phyloP scores from a whole-genome alignment of 2,113 vertebrate species.

The Ursus arctos region DNA sequence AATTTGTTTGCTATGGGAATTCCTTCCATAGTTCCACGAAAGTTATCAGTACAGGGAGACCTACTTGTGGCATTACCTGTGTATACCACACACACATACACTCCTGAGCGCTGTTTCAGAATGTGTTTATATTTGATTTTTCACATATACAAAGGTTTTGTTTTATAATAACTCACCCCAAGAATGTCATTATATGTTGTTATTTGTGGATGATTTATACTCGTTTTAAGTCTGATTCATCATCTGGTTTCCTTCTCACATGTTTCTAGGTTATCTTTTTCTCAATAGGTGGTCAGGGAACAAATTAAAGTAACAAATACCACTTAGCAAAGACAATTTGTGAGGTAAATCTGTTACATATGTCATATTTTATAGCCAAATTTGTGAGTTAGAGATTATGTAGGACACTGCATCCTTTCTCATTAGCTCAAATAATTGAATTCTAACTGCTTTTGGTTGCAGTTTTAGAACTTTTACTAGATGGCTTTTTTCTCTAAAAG shows the following conservation, averaged over 20 bases:
- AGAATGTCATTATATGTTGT: background rate
- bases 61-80: background rate
- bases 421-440: slow-evolving; percentile 30
- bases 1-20: slow-evolving; percentile 56
- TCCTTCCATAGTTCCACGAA: slow-evolving; percentile 61
- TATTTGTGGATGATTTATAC: slow-evolving; percentile 16
- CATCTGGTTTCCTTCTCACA: slow-evolving; percentile 46
- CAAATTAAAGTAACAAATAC: slow-evolving; percentile 51
- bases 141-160: slow-evolving; percentile 1
- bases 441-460: slow-evolving; percentile 2
- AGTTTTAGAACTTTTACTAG: slow-evolving; percentile 26
- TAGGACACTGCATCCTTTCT: slow-evolving; percentile 22
- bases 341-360: slow-evolving; percentile 39
- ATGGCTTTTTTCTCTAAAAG: slow-evolving; percentile 10
- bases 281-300: background rate
- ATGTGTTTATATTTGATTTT: slow-evolving; percentile 48
- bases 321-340: slow-evolving; percentile 26
- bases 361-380: slow-evolving; percentile 47
- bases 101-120: slow-evolving; percentile 18
- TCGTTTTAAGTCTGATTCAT: slow-evolving; percentile 28
- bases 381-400: slow-evolving; percentile 48
- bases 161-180: background rate
- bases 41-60: background rate
- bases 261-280: background rate
- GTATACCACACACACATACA: background rate